A percentile compares a stretch with the other conserved stretches of the same genome.
phyloP scores from a whole-genome alignment of 2,797 vertebrate species.

The Coilia nasus region DNA sequence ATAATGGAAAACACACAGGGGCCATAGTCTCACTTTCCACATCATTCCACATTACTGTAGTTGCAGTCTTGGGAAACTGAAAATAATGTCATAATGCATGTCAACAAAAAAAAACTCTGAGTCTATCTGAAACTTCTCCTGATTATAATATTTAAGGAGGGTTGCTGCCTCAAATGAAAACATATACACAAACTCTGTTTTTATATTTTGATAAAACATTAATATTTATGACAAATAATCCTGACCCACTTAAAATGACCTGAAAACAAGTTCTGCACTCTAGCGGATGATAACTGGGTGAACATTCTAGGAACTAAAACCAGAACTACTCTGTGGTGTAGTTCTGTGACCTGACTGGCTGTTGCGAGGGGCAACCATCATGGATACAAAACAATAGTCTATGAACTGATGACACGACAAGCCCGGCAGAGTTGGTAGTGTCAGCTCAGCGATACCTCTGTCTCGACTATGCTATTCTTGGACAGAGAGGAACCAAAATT shows the following conservation, averaged over 20 bases:
- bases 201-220: neutral
- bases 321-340: neutral
- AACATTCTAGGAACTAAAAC: neutral
- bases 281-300: neutral
- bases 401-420: constrained; percentile 22
- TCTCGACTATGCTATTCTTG: constrained; percentile 10
- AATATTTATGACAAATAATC: neutral
- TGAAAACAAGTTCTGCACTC: neutral
- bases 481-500: constrained; percentile 9
- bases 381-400: constrained; percentile 2
- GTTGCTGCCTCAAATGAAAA: neutral
- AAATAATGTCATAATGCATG: neutral
- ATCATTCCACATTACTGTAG: neutral
- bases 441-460: constrained; percentile 19
- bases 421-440: constrained; percentile 4
- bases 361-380: constrained; percentile 9
- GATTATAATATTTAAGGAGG: neutral
- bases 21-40: neutral
- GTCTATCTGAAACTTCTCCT: neutral
- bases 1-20: neutral
- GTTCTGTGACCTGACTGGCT: neutral
- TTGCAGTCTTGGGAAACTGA: neutral
- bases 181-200: neutral
- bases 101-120: neutral
- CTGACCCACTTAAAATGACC: neutral